A percentile compares a stretch with the other conserved stretches of the same genome.
phyloP scores from a whole-genome alignment of 2,888 invertebrate species.

The Trissolcus japonicus region DNA sequence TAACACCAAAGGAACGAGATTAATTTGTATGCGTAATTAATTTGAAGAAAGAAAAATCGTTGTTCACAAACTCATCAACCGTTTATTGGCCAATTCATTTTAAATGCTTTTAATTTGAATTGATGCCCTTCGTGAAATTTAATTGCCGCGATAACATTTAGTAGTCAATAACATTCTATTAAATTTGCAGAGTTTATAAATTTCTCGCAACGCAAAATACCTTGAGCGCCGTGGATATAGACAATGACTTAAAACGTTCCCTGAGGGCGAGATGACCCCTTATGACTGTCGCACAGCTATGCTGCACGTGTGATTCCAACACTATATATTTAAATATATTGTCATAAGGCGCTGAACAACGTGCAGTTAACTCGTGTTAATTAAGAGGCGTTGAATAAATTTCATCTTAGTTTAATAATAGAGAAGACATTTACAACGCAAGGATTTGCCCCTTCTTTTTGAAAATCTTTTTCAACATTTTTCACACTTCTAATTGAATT shows the following conservation, averaged over 20 bases:
- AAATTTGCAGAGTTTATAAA: slow-evolving; percentile 48
- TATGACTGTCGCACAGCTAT: slow-evolving; percentile 34
- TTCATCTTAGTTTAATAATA: background rate
- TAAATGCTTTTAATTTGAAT: slow-evolving; percentile 36
- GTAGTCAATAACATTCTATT: slow-evolving; percentile 48
- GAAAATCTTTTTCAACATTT: too few relatives aligned
- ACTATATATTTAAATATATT: slow-evolving; percentile 37
- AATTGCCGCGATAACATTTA: slow-evolving; percentile 42
- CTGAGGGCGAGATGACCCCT: slow-evolving; percentile 48
- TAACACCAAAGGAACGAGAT: too few relatives aligned
- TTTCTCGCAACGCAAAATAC: slow-evolving; percentile 36
- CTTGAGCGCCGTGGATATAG: slow-evolving; percentile 19
- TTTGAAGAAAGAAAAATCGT: too few relatives aligned
- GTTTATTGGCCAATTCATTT: slow-evolving; percentile 29
- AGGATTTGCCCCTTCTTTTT: too few relatives aligned
- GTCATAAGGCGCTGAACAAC: slow-evolving; percentile 19
- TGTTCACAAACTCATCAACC: background rate
- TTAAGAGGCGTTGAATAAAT: slow-evolving; percentile 15
- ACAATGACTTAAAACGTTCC: slow-evolving; percentile 54
- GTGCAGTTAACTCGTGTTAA: slow-evolving; percentile 22
- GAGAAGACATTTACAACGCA: too few relatives aligned
- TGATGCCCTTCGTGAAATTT: slow-evolving; percentile 32
- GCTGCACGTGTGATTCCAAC: slow-evolving; percentile 33
- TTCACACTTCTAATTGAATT: too few relatives aligned
- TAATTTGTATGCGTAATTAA: too few relatives aligned